These are phyloP conservation scores for Myrmecophaga tridactyla DNA, from an alignment of 2,113 vertebrate genomes.

Conservation along the genomic window DNA sequence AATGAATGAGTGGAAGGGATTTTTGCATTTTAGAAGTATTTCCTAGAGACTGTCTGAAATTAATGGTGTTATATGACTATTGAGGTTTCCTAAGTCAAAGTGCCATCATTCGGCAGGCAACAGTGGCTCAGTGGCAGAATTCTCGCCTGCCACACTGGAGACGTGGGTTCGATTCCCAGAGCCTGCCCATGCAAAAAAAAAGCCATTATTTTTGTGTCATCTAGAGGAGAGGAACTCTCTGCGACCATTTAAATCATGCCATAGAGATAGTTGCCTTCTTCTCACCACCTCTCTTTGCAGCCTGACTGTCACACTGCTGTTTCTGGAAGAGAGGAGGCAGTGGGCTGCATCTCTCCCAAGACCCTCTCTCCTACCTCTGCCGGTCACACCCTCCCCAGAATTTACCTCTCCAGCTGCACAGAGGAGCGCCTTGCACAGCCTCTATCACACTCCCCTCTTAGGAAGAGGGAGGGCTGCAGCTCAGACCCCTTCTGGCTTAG, in stretches of 20 bases:
- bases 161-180: no score
- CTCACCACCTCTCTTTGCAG: not conserved
- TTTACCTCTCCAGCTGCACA: not conserved
- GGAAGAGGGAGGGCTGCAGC: not conserved
- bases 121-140: no score
- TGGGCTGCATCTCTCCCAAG: not conserved
- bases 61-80: not conserved
- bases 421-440: not conserved
- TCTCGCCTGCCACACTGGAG: no score
- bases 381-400: fast-evolving
- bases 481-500: not conserved
- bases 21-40: not conserved
- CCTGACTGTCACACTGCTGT: not conserved
- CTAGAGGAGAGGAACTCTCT: not conserved
- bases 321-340: not conserved
- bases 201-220: not conserved
- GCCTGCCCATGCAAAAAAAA: no score
- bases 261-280: not conserved
- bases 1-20: not conserved
- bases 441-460: fast-evolving
- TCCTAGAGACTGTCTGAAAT: not conserved
- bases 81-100: not conserved
- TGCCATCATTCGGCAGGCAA: no score
- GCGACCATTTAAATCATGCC: not conserved
- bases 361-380: not conserved